Conservation (phyloP, 2,113 vertebrate species). For the Chlorocebus sabaeus region DNA sequence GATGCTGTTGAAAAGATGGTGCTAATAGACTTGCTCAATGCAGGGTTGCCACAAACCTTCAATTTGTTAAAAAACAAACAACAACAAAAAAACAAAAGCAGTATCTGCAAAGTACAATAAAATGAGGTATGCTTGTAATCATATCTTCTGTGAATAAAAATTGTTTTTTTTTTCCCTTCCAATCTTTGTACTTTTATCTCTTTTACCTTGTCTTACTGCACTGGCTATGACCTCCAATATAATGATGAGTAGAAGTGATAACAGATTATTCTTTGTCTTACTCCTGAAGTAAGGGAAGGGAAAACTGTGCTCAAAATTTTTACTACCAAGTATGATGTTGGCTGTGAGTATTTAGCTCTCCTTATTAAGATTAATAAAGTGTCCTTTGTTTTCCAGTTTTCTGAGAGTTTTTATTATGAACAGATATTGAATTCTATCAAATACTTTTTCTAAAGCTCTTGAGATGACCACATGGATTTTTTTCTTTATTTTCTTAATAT, state of each 20-base stretch:
- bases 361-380: background rate
- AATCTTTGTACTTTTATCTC: background rate
- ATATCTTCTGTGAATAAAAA: background rate
- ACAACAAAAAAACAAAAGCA: background rate
- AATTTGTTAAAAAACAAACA: background rate
- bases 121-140: background rate
- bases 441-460: background rate
- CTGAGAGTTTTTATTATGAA: constrained; percentile 12
- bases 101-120: background rate
- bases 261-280: background rate
- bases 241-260: background rate
- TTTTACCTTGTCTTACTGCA: background rate
- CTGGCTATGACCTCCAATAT: background rate
- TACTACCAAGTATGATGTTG: background rate
- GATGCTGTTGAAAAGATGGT: background rate
- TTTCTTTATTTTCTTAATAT: background rate
- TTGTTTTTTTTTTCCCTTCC: background rate
- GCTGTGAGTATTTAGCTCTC: background rate
- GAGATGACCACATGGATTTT: background rate
- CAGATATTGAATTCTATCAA: background rate
- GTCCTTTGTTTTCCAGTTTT: background rate
- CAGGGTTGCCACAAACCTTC: background rate
- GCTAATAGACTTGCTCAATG: background rate
- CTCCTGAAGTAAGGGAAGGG: background rate
- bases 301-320: background rate